These are phyloP conservation scores for Ladona fulva DNA, from an alignment of 1,140 invertebrate genomes.

Conservation along the genomic window DNA sequence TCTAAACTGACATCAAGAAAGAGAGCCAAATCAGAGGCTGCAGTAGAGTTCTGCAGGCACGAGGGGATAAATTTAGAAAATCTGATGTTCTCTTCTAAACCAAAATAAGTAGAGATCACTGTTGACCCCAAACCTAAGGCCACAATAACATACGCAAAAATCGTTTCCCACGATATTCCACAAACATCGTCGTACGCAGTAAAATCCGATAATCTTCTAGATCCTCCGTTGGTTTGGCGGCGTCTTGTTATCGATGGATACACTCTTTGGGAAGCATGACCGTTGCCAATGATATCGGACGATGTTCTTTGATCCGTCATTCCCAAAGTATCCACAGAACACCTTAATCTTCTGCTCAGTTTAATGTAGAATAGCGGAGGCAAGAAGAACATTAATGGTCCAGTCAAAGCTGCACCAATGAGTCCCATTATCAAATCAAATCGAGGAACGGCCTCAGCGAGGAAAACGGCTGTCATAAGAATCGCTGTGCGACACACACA, in stretches of 20 bases:
- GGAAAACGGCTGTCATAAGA: slow-evolving; percentile 58
- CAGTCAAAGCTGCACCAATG: slow-evolving; percentile 73
- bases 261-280: too few species aligned
- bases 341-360: slow-evolving; percentile 23
- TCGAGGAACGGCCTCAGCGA: slow-evolving; percentile 72
- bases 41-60: neutral
- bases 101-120: neutral
- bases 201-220: neutral
- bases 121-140: neutral
- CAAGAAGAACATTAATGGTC: slow-evolving; percentile 73
- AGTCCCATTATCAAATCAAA: slow-evolving; percentile 86
- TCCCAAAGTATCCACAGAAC: neutral
- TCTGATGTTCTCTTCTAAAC: neutral
- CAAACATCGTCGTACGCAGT: neutral
- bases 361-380: slow-evolving; percentile 69
- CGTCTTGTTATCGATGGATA: too few species aligned
- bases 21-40: neutral
- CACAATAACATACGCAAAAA: neutral
- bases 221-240: neutral
- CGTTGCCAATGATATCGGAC: too few species aligned
- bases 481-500: slow-evolving; percentile 61
- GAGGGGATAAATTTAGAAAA: neutral
- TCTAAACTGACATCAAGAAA: neutral
- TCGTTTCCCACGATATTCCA: neutral
- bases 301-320: neutral